Percentiles rank a stretch among this genome's conserved stretches.
phyloP scores from a whole-genome alignment of 2,113 vertebrate genomes.

The Rhinolophus ferrumequinum region DNA sequence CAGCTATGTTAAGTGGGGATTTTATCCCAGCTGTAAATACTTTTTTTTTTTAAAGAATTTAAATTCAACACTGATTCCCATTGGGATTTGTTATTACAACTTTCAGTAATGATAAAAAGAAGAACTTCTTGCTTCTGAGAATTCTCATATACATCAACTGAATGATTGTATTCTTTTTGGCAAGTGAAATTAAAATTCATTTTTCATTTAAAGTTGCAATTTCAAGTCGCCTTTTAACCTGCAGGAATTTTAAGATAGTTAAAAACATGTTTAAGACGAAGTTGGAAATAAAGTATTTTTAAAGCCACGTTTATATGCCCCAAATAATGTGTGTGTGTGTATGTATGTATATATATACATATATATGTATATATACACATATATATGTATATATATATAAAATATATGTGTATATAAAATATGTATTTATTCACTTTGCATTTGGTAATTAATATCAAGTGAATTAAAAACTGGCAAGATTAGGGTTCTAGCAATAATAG shows the following conservation, averaged over 20 bases:
- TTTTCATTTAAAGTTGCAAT: conserved; percentile 34
- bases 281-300: not conserved
- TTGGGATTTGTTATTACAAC: not conserved
- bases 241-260: not conserved
- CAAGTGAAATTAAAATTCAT: conserved; percentile 31
- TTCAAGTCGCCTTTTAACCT: not conserved
- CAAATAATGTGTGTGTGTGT: too few relatives aligned
- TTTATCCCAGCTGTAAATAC: not conserved
- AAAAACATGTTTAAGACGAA: not conserved
- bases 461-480: not conserved
- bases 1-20: not conserved
- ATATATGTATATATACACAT: too few relatives aligned
- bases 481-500: not conserved
- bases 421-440: not conserved
- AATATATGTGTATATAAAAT: not conserved
- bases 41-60: not conserved
- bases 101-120: conserved; percentile 5
- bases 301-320: not conserved
- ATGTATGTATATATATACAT: too few relatives aligned
- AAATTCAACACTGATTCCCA: not conserved
- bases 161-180: conserved; percentile 9
- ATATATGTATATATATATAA: too few relatives aligned
- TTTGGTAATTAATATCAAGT: not conserved
- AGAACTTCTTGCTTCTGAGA: not conserved
- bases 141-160: not conserved